Percentiles rank a stretch among this genome's conserved stretches.
phyloP scores from a whole-genome alignment of 1,140 invertebrate species.

The Atta colombica region DNA sequence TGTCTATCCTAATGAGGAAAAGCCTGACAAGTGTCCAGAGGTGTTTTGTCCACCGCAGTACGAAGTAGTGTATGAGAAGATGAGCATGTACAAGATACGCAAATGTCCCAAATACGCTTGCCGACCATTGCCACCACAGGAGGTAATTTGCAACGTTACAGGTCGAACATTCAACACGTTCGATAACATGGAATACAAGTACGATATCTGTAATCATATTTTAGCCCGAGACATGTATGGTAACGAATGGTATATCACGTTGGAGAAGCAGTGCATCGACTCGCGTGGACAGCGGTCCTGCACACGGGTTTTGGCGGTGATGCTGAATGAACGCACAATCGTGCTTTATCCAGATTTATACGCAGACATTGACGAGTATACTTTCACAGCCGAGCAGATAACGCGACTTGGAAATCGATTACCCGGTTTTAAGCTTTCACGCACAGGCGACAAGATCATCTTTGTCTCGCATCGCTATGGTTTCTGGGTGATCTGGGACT shows the following conservation, averaged over 20 bases:
- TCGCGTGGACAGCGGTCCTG: slow-evolving; percentile 79
- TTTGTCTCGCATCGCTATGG: slow-evolving; percentile 90
- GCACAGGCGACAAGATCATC: slow-evolving; percentile 89
- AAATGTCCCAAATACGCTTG: slow-evolving; percentile 88
- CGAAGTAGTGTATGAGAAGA: slow-evolving; percentile 80
- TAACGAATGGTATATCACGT: slow-evolving; percentile 75
- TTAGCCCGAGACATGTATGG: slow-evolving; percentile 89
- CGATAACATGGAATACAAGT: slow-evolving; percentile 91
- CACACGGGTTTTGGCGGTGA: slow-evolving; percentile 87
- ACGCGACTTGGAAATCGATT: slow-evolving; percentile 89
- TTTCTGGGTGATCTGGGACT: slow-evolving; percentile 91
- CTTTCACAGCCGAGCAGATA: slow-evolving; percentile 90
- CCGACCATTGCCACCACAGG: slow-evolving; percentile 87
- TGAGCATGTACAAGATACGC: slow-evolving; percentile 74
- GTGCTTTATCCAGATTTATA: slow-evolving; percentile 89
- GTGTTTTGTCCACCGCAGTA: slow-evolving; percentile 88
- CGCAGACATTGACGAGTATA: slow-evolving; percentile 89
- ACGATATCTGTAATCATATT: slow-evolving; percentile 93
- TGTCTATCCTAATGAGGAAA: slow-evolving; percentile 72
- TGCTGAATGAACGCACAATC: slow-evolving; percentile 87
- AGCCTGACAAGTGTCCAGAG: slow-evolving; percentile 85
- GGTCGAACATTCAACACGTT: slow-evolving; percentile 93
- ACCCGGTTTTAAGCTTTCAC: slow-evolving; percentile 89
- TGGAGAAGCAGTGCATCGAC: slow-evolving; percentile 89
- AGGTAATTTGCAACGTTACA: slow-evolving; percentile 91